Percentiles rank a stretch among this genome's conserved stretches.
phyloP scores from a whole-genome alignment of 2,888 invertebrate species.

The Epinotia nisella region DNA sequence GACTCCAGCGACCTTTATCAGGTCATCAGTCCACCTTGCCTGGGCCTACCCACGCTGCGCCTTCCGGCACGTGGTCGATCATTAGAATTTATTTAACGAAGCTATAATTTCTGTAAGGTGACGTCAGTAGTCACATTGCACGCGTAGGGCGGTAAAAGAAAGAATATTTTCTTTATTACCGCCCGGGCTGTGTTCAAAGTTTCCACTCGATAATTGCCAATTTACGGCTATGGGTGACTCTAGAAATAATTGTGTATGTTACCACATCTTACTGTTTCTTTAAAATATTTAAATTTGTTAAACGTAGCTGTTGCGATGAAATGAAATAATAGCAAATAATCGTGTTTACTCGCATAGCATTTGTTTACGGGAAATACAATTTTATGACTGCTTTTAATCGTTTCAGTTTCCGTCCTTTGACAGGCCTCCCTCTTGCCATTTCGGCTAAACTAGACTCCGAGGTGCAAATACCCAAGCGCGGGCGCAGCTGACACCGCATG shows the following conservation, averaged over 20 bases:
- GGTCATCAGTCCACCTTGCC: too few species aligned
- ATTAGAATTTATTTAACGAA: not conserved
- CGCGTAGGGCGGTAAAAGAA: not conserved
- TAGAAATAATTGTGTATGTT: not conserved
- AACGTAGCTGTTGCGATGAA: conserved; percentile 19
- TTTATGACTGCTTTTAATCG: conserved; percentile 57
- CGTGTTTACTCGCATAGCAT: conserved; percentile 23
- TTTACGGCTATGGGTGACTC: not conserved
- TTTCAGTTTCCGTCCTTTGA: not conserved
- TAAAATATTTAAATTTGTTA: not conserved
- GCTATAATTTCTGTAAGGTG: not conserved
- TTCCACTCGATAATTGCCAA: not conserved
- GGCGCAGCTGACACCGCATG: too few species aligned
- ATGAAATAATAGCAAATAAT: conserved; percentile 11
- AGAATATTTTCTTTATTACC: not conserved
- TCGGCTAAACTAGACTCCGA: too few species aligned
- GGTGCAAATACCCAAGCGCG: too few species aligned
- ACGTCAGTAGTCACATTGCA: not conserved
- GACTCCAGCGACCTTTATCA: too few species aligned
- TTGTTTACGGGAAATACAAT: conserved; percentile 62
- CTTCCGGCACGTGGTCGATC: too few species aligned
- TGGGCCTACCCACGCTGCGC: too few species aligned
- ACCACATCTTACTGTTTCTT: not conserved
- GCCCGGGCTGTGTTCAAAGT: not conserved
- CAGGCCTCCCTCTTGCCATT: not conserved